phyloP scores from a whole-genome alignment of 2,888 invertebrate genomes.

The Mythimna lalbum region DNA sequence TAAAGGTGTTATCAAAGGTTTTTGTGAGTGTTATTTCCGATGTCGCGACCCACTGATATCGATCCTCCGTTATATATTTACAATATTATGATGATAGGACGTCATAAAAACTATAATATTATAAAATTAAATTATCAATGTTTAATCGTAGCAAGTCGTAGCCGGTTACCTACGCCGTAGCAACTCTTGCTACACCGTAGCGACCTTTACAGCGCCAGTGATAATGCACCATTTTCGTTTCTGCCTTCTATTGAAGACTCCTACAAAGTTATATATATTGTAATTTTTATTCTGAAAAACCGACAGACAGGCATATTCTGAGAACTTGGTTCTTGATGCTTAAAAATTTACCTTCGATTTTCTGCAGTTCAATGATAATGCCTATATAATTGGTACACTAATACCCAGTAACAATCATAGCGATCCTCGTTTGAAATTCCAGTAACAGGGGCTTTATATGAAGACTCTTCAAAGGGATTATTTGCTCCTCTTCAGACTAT shows the following conservation, averaged over 20 bases:
- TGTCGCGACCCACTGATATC: too few species aligned
- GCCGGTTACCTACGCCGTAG: not conserved
- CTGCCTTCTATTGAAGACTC: not conserved
- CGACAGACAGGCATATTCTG: too few species aligned
- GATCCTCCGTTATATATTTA: too few species aligned
- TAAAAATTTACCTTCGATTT: too few species aligned
- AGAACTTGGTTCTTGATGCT: too few species aligned
- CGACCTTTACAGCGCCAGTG: not conserved
- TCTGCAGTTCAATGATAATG: not conserved
- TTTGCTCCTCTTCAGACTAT: not conserved
- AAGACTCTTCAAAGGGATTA: slow-evolving; percentile 24
- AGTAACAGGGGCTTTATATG: slow-evolving; percentile 10
- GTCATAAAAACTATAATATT: too few species aligned
- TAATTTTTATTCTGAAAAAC: not conserved
- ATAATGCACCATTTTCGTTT: not conserved
- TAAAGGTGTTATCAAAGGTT: too few species aligned
- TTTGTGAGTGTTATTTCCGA: too few species aligned
- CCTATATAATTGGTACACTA: slow-evolving; percentile 5
- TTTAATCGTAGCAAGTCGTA: not conserved
- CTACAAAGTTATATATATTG: not conserved
- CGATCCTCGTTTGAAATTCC: slow-evolving; percentile 8
- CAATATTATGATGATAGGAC: too few species aligned
- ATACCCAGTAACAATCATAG: not conserved
- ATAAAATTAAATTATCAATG: too few species aligned
- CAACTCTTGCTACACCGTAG: not conserved